Conservation (phyloP, 2,113 vertebrate species). For the Mormoops blainvillei region DNA sequence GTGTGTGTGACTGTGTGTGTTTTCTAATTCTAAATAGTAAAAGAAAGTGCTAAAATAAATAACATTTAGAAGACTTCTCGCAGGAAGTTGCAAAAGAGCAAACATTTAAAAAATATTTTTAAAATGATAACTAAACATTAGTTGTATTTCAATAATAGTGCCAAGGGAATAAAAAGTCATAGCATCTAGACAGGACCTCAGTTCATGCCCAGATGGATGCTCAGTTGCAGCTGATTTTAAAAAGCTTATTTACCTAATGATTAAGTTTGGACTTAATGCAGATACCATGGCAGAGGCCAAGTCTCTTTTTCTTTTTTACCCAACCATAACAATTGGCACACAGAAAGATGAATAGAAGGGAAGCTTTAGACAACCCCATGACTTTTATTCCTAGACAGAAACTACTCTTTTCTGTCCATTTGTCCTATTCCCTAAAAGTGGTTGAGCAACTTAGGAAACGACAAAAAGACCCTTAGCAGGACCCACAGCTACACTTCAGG, state of each 20-base stretch:
- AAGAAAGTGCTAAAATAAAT: neutral
- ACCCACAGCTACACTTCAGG: neutral
- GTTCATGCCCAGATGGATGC: neutral
- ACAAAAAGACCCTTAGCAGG: neutral
- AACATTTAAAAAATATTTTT: neutral
- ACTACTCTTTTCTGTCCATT: neutral
- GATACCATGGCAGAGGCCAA: neutral
- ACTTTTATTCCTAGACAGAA: neutral
- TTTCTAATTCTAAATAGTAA: neutral
- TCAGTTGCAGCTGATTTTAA: neutral
- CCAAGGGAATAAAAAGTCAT: neutral
- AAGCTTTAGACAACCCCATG: neutral
- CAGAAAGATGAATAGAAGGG: neutral
- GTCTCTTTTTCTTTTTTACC: neutral
- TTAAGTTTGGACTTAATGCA: neutral
- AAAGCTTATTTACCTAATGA: neutral
- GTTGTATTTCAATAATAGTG: neutral
- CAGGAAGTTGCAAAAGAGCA: neutral
- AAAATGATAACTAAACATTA: neutral
- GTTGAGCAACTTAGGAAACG: neutral
- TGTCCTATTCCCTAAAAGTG: neutral
- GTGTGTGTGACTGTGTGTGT: neutral
- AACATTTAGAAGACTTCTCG: neutral
- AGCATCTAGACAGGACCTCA: neutral
- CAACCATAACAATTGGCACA: neutral